Evolutionary conservation across 2,113 vertebrate species (phyloP).

Genomic region (Bucco capensis): DNA sequence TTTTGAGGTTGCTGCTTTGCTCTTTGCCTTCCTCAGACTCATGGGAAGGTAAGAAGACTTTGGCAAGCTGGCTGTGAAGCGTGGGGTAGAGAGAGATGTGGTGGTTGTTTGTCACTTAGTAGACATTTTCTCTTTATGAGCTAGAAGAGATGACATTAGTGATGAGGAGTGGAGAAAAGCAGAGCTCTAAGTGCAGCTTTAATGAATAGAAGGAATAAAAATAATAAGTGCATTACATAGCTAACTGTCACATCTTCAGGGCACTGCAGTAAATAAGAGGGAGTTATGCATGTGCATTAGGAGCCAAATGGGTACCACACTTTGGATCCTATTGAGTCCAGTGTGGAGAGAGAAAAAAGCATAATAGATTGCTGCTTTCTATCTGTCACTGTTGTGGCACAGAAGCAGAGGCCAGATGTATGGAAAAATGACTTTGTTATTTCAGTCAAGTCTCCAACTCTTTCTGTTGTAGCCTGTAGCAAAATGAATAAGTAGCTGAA

Average conservation of each 20-base stretch:
- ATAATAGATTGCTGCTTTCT: constrained; percentile 62
- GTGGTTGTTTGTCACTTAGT: constrained; percentile 33
- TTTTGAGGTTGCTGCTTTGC: background rate
- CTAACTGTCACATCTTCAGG: constrained; percentile 56
- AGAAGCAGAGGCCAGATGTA: constrained; percentile 58
- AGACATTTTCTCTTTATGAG: constrained; percentile 37
- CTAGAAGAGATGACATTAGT: constrained; percentile 30
- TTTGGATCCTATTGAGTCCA: constrained; percentile 46
- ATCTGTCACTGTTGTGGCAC: constrained; percentile 52
- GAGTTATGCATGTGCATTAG: constrained; percentile 60
- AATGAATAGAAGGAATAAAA: constrained; percentile 70
- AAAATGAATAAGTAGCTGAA: constrained; percentile 64
- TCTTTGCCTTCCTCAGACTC: background rate
- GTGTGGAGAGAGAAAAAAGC: constrained; percentile 9
- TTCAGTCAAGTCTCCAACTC: constrained; percentile 63
- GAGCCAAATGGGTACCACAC: constrained; percentile 32
- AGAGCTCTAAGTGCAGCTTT: constrained; percentile 13
- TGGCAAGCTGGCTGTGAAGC: background rate
- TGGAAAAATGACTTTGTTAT: constrained; percentile 63
- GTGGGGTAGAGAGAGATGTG: background rate
- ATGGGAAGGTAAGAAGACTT: background rate
- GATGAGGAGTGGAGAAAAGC: constrained; percentile 39
- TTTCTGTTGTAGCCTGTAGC: constrained; percentile 61
- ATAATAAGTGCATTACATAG: constrained; percentile 59
- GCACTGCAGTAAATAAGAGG: constrained; percentile 58